Base-by-base conservation (phyloP, 2,113 vertebrate species). In the Zosterops lateralis region DNA sequence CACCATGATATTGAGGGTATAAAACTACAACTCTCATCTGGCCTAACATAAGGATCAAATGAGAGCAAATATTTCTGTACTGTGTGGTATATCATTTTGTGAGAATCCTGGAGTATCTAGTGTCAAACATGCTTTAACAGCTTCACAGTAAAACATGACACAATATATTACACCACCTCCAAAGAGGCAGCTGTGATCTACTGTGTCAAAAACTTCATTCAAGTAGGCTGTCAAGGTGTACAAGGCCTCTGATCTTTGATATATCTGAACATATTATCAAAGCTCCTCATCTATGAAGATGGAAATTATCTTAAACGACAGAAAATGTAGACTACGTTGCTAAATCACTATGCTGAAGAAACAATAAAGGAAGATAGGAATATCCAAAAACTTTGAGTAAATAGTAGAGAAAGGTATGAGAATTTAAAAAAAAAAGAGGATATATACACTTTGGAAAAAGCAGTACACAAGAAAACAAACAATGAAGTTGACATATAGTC, bases 101-200 rank as follows among this genome's bases (percentile, higher is more conserved):
- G 57, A 87, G 44, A 89, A 62, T 64, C 38, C 71, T 53, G 3
- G 12, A 93, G 42, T 57, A 71, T 51, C 36, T 45, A 36, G 22
- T 45, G 62, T 67, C 60, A 80, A 91, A 79, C 36, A 74, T 13
- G 26, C 2, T 0, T 58, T 83, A 93, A 71, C 48, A 83, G 48
- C n/a, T 91, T 51, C 48, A 68, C 57, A 80, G 68, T 61, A 90
- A 80, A 89, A 85, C 38, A 64, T 61, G 75, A 86, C 71, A 96
- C 42, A 80, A 72, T 74, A 54, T 19, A 82, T 71, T 71, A 36
- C 45, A 95, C 75, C 36, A 71, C 45, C 61, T 89, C 65, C 65
- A 76, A 78, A 89, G 90, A 62, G 44, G 47, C 73, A 91, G 85
- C n/a, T 90, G 40, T 70, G 80, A 96, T 86, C 75, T 70, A 56